These are phyloP conservation scores for Mesoclemmys tuberculata DNA, from an alignment of 2,113 vertebrate genomes.

Conservation along the genomic window DNA sequence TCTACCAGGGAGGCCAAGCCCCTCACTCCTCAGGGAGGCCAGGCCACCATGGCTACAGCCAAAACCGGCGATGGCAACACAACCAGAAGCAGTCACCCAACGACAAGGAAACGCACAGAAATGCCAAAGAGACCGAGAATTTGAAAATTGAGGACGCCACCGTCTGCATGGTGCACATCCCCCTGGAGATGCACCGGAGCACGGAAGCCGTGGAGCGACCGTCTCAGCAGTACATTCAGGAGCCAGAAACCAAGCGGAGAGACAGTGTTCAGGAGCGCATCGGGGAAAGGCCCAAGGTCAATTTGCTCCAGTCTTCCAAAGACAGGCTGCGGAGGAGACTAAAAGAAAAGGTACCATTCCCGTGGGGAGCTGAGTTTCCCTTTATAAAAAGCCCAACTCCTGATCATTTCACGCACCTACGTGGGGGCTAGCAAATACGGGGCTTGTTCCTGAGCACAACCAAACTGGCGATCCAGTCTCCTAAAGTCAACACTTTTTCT, in stretches of 20 bases:
- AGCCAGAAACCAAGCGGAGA: conserved; percentile 74
- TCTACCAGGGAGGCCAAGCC: conserved; percentile 85
- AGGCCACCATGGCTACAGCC: conserved; percentile 93
- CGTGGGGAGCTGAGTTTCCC: conserved; percentile 21
- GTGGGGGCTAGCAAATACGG: not conserved
- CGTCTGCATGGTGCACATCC: conserved; percentile 30
- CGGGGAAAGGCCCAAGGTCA: conserved; percentile 86
- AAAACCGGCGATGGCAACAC: conserved; percentile 96
- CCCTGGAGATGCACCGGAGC: conserved; percentile 66
- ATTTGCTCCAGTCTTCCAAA: conserved; percentile 95
- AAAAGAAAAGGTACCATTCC: conserved; percentile 91
- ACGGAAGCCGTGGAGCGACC: conserved; percentile 71
- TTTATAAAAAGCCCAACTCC: not conserved
- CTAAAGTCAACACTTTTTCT: not conserved
- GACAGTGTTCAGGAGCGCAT: conserved; percentile 75
- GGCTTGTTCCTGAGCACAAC: not conserved
- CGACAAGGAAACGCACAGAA: conserved; percentile 80
- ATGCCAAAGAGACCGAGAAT: conserved; percentile 90
- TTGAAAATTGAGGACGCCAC: conserved; percentile 80
- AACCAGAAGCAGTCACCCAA: conserved; percentile 84
- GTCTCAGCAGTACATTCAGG: conserved; percentile 53
- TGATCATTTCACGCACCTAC: not conserved
- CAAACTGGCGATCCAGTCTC: rapidly evolving
- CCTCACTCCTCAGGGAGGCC: conserved; percentile 85
- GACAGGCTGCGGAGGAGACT: conserved; percentile 94